Percentiles rank a stretch among this genome's conserved stretches.
phyloP scores from a whole-genome alignment of 2,113 vertebrate genomes.

The Zosterops japonicus region DNA sequence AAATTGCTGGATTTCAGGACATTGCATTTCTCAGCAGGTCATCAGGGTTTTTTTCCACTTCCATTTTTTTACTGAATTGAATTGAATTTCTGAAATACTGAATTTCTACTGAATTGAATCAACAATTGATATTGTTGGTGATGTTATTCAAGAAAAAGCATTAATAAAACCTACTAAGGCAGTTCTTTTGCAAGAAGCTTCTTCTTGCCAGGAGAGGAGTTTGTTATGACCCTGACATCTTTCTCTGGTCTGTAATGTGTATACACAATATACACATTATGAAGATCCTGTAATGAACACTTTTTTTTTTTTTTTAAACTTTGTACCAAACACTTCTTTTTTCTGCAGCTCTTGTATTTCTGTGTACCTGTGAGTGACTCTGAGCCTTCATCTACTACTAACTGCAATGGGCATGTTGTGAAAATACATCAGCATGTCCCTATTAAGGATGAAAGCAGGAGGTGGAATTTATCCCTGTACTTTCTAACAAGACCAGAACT shows the following conservation, averaged over 20 bases:
- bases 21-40: not conserved
- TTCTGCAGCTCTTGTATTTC: not conserved
- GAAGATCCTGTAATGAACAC: not conserved
- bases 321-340: not conserved
- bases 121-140: not conserved
- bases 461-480: not conserved
- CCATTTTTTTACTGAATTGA: not conserved
- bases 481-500: not conserved
- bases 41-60: not conserved
- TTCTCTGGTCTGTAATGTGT: not conserved
- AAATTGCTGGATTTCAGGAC: not conserved
- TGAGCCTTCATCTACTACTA: not conserved
- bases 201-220: not conserved
- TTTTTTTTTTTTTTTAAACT: not conserved
- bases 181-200: not conserved
- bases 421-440: not conserved
- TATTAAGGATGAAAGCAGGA: not conserved
- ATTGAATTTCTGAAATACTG: not conserved
- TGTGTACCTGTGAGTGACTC: not conserved
- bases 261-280: not conserved
- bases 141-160: not conserved
- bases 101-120: not conserved
- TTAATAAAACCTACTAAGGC: not conserved
- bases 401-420: not conserved
- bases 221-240: not conserved